Evolutionary conservation across 2,888 invertebrate genomes (phyloP).

Genomic region (Prionchulus punctatus): DNA sequence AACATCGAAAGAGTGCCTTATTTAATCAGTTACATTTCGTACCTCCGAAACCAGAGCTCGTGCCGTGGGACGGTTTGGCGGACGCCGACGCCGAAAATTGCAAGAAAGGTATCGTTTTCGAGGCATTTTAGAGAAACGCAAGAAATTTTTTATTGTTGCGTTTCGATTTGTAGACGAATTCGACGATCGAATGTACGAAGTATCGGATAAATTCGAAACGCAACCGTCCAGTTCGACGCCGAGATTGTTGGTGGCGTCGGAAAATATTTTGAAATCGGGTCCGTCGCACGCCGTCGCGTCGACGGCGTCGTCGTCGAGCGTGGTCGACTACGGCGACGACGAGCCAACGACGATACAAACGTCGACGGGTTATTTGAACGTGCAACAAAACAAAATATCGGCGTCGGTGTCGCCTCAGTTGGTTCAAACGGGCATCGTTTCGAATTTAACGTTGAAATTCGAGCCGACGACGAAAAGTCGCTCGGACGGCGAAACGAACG

Average conservation of each 20-base stretch:
- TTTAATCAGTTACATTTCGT: not conserved
- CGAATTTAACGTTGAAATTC: not conserved
- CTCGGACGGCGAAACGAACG: not conserved
- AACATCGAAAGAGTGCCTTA: slow-evolving; percentile 3
- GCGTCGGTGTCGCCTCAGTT: not conserved
- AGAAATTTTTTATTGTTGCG: no score
- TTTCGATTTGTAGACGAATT: not conserved
- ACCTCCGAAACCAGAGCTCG: not conserved
- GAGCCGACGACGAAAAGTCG: not conserved
- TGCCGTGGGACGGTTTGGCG: slow-evolving; percentile 2
- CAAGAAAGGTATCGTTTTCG: not conserved
- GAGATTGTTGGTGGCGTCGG: not conserved
- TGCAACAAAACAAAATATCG: not conserved
- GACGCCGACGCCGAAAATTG: not conserved
- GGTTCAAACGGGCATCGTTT: not conserved
- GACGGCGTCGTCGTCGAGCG: not conserved
- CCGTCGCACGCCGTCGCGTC: not conserved
- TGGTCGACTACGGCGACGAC: not conserved
- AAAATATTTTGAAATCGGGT: not conserved
- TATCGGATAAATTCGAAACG: not conserved
- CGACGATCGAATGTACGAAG: not conserved
- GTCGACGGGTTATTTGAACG: not conserved
- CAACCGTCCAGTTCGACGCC: not conserved
- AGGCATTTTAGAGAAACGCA: no score
- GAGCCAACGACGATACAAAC: not conserved